A percentile compares a stretch with the other conserved stretches of the same genome.
Conservation (phyloP, 2,797 vertebrate species). For the Sitta carolinensis region DNA sequence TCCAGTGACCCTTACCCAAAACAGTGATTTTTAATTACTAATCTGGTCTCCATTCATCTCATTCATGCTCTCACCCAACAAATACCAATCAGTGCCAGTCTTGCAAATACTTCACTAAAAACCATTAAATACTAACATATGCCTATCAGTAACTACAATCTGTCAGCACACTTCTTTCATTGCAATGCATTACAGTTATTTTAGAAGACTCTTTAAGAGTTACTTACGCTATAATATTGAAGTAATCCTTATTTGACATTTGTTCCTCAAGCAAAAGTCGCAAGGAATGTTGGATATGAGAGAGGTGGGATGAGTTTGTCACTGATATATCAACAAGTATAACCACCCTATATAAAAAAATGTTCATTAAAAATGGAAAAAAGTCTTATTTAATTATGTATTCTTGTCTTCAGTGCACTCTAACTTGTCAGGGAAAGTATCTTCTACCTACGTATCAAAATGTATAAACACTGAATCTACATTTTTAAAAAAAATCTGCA, state of each 20-base stretch:
- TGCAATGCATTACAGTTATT: neutral
- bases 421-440: neutral
- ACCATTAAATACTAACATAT: neutral
- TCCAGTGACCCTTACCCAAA: neutral
- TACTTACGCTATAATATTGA: constrained; percentile 82
- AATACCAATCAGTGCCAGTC: neutral
- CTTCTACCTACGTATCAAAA: neutral
- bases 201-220: neutral
- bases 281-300: constrained; percentile 78
- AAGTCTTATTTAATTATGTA: neutral
- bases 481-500: neutral
- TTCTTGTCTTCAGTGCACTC: constrained; percentile 33
- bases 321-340: constrained; percentile 79
- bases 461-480: neutral
- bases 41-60: neutral
- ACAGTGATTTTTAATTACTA: neutral
- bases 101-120: neutral
- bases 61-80: neutral
- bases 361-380: neutral
- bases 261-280: constrained; percentile 83
- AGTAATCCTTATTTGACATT: constrained; percentile 76
- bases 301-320: constrained; percentile 72
- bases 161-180: neutral
- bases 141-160: neutral
- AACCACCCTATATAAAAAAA: constrained; percentile 75